phyloP scores from a whole-genome alignment of 2,888 invertebrate genomes.

The Agriopis marginaria region DNA sequence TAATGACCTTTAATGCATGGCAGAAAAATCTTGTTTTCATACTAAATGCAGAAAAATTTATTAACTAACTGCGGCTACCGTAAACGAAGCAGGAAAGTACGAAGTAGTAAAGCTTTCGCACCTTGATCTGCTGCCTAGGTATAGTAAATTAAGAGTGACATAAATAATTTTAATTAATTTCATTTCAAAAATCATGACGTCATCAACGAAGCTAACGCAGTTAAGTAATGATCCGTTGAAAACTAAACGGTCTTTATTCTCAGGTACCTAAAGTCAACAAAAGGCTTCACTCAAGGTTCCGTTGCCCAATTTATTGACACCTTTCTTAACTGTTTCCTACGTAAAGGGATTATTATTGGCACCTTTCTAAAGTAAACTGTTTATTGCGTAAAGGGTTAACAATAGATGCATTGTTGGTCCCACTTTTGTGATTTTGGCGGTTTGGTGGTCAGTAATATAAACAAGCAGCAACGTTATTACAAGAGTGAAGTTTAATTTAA shows the following conservation, averaged over 20 bases:
- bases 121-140: no score
- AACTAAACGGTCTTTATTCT: constrained; percentile 22
- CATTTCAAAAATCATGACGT: constrained; percentile 1
- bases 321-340: constrained; percentile 40
- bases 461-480: constrained; percentile 49
- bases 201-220: background rate
- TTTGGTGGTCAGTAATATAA: constrained; percentile 67
- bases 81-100: no score
- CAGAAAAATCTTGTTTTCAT: no score
- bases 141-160: no score
- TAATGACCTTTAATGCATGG: no score
- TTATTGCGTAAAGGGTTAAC: constrained; percentile 66
- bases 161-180: no score
- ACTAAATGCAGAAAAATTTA: no score
- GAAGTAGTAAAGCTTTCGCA: no score
- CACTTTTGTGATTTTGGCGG: constrained; percentile 58
- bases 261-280: constrained; percentile 44
- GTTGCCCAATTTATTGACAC: constrained; percentile 50
- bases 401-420: constrained; percentile 48
- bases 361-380: constrained; percentile 53
- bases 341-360: constrained; percentile 38
- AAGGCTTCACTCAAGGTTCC: constrained; percentile 44
- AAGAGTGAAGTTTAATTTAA: background rate
- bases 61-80: no score
- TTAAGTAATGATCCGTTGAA: constrained; percentile 20